Evolutionary conservation across 2,888 invertebrate genomes (phyloP), one percentile per base, ranked within the genome.

Genomic region (Ophioninae sp.): DNA sequence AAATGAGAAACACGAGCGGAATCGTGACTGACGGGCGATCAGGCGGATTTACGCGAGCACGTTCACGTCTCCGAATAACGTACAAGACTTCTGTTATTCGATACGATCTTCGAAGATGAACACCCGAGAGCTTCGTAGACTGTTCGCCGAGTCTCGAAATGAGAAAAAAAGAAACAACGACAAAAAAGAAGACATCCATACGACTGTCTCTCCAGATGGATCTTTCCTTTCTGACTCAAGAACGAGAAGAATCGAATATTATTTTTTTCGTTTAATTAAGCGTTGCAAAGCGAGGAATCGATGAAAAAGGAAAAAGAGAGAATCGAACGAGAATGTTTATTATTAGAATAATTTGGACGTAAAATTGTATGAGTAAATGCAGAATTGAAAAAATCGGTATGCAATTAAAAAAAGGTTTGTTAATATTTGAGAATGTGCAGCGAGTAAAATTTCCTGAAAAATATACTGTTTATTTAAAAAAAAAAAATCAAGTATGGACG

Each of bases 11-110:
- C 63, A 72, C 59, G 59, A 56, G 73, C 58, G 44, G 58, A 59
- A 79, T 79, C 79, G 79, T 79, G 79, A 73, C 79, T 79, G 79
- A 79, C 65, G 73, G 67, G 41, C 79, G 72, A 79, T 79, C 79
- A 67, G 73, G 59, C 58, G 79, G 79, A 79, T 79, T 79, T 79
- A 72, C 59, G 64, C 72, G 72, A 59, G 79, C 79, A 79, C 72
- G 79, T 79, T 79, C 17, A 9, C 56, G 39, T 58, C 58, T 67
- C 56, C 73, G 41, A 56, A n/a, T 9, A 63, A 63, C 77, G 72
- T 59, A 79, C 58, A 73, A 73, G 65, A 67, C 65, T 73, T 56
- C 63, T 59, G 22, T 39, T 56, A 17, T 23, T 39, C 56, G 41
- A 71, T 58, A 71, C 71, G 39, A 20, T 67, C 67, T 58, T 58